Base-by-base conservation (phyloP, 92 coral and sea anemone genomes). In the Nematostella vectensis region DNA sequence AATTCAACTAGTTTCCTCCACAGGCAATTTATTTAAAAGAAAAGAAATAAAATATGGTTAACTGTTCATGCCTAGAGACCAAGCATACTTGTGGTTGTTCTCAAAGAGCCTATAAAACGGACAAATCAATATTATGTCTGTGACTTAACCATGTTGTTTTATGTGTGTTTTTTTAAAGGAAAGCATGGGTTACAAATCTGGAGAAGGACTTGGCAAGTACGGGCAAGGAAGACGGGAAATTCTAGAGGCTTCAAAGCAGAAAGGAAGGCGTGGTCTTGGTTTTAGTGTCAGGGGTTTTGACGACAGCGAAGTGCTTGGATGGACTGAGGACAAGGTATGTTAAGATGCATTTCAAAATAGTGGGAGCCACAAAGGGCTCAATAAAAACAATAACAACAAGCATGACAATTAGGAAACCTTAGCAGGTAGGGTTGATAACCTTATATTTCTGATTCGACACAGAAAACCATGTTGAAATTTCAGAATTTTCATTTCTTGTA, bases 251-350 rank as follows among this genome's bases (percentile, higher is more conserved):
- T 77, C 89, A 0, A 83, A 75, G 58, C 95, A 83, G 16, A 71
- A 88, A 20, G 97, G 97, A 37, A 63, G 97, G 25, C 71, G 97
- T 48, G 97, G 97, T 77, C 82, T 89, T 24, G 97, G 97, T 29
- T 89, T 89, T 58, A 69, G 51, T 48, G 79, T 89, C 13, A 87
- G 73, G 66, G 97, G 97, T 12, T 72, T 89, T 28, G 95, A 87
- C 81, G 95, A 89, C 38, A 81, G 55, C 26, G 68, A 86, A 18
- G 68, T 69, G n/a, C 73, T 71, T 42, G 62, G 82, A 40, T 79
- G 77, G 72, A 78, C 68, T 10, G 94, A 87, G 29, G 87, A 89
- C 3, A 80, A 84, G 83, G 94, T 84, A 56, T 20, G 48, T 24
- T n/a, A n/a, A n/a, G n/a, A n/a, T n/a, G n/a, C n/a, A n/a, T n/a